These are phyloP conservation scores for Charina bottae DNA, from an alignment of 2,113 vertebrate genomes.

Conservation along the genomic window DNA sequence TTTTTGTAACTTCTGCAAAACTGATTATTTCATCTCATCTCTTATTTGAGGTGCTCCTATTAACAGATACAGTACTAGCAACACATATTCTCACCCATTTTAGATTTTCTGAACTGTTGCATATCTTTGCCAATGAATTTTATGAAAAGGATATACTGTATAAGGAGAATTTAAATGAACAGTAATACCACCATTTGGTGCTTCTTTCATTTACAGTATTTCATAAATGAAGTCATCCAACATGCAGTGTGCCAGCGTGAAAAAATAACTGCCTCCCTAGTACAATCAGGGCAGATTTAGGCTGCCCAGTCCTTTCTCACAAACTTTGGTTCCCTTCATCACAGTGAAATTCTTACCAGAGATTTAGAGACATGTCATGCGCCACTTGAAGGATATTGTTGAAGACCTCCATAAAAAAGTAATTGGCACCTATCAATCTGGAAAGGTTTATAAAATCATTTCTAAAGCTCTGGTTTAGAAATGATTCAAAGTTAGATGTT, in stretches of 20 bases:
- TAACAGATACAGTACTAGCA: not conserved
- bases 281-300: not conserved
- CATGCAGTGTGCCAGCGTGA: not conserved
- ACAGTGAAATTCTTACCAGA: not conserved
- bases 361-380: not conserved
- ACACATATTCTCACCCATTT: not conserved
- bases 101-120: not conserved
- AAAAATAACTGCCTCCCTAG: not conserved
- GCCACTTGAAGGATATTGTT: not conserved
- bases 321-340: not conserved
- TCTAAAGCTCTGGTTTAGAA: not conserved
- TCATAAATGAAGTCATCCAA: not conserved
- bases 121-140: not conserved
- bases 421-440: not conserved
- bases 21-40: not conserved
- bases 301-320: not conserved
- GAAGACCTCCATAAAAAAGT: not conserved
- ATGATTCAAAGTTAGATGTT: not conserved
- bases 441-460: not conserved
- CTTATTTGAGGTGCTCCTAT: not conserved
- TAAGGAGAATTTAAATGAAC: too few relatives aligned
- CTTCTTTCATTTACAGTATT: not conserved
- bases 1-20: not conserved
- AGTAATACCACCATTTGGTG: not conserved
- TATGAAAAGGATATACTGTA: not conserved